Evolutionary conservation across 1,140 invertebrate species (phyloP).

Genomic region (Forficula auricularia): DNA sequence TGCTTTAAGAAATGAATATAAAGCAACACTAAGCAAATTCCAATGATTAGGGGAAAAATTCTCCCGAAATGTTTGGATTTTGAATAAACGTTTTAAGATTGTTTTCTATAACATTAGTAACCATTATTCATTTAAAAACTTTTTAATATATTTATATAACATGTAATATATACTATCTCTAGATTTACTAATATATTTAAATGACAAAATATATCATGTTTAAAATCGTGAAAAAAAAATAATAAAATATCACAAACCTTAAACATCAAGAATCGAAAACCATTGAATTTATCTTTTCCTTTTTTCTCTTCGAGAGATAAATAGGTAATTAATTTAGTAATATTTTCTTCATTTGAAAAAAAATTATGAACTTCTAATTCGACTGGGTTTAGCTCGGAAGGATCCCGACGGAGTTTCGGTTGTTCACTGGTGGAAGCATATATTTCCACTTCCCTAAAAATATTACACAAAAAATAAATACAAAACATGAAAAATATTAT

Average conservation of each 20-base stretch:
- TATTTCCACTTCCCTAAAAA: slow-evolving; percentile 28
- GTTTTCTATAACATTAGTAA: too few relatives aligned
- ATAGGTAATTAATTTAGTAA: slow-evolving; percentile 55
- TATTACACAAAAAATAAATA: not conserved
- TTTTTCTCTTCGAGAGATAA: slow-evolving; percentile 75
- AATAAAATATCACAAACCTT: slow-evolving; percentile 38
- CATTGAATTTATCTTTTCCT: slow-evolving; percentile 61
- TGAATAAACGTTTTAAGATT: too few relatives aligned
- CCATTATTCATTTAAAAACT: too few relatives aligned
- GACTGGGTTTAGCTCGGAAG: slow-evolving; percentile 30
- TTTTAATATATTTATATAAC: too few relatives aligned
- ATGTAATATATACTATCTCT: too few relatives aligned
- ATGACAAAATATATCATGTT: too few relatives aligned
- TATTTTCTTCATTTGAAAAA: slow-evolving; percentile 47
- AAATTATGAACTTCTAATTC: slow-evolving; percentile 50
- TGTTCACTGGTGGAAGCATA: slow-evolving; percentile 45
- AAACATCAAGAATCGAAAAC: slow-evolving; percentile 45
- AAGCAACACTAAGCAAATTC: too few relatives aligned
- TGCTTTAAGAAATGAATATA: too few relatives aligned
- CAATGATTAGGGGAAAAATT: too few relatives aligned
- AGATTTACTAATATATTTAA: too few relatives aligned
- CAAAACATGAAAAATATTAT: not conserved
- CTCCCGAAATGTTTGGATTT: too few relatives aligned
- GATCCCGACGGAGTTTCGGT: slow-evolving; percentile 31
- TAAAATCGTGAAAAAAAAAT: too few relatives aligned